Percentiles rank a stretch among this genome's conserved stretches.
Evolutionary conservation across 2,113 vertebrate species (phyloP).

Genomic region (Amblyopsis rosae): DNA sequence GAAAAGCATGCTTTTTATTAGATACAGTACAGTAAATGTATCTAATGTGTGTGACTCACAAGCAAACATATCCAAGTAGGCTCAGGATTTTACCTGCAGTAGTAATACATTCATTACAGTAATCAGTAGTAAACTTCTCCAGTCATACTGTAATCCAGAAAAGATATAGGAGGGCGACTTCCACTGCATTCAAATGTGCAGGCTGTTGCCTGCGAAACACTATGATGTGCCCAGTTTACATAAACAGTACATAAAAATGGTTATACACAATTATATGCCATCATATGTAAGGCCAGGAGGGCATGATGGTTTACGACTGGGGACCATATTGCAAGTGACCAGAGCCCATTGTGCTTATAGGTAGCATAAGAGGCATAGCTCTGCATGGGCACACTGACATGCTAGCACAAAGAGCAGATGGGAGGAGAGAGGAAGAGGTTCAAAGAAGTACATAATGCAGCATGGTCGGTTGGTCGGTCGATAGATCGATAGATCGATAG

Average conservation of each 20-base stretch:
- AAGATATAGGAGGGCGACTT: neutral
- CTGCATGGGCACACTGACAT: constrained; percentile 64
- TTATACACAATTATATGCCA: constrained; percentile 37
- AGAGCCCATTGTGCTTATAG: constrained; percentile 61
- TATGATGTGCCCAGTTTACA: constrained; percentile 34
- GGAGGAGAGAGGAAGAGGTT: constrained; percentile 55
- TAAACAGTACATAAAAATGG: constrained; percentile 21
- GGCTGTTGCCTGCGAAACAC: constrained; percentile 17
- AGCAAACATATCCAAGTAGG: neutral
- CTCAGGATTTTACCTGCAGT: constrained; percentile 5
- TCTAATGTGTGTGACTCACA: constrained; percentile 25
- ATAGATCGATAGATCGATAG: constrained; percentile 38
- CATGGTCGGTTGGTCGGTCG: constrained; percentile 15
- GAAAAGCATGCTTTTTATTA: constrained; percentile 27
- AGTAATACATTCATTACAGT: constrained; percentile 7
- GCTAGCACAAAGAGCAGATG: constrained; percentile 57
- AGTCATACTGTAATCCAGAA: neutral
- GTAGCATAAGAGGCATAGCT: constrained; percentile 65
- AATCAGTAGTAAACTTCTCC: neutral
- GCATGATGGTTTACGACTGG: constrained; percentile 11
- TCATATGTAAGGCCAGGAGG: constrained; percentile 40
- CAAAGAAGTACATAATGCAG: constrained; percentile 14
- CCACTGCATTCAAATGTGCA: constrained; percentile 10
- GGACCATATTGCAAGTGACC: constrained; percentile 62
- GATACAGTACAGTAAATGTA: constrained; percentile 4